These are phyloP conservation scores for Alectoris magna DNA, from an alignment of 2,797 vertebrate species.

Conservation along the genomic window DNA sequence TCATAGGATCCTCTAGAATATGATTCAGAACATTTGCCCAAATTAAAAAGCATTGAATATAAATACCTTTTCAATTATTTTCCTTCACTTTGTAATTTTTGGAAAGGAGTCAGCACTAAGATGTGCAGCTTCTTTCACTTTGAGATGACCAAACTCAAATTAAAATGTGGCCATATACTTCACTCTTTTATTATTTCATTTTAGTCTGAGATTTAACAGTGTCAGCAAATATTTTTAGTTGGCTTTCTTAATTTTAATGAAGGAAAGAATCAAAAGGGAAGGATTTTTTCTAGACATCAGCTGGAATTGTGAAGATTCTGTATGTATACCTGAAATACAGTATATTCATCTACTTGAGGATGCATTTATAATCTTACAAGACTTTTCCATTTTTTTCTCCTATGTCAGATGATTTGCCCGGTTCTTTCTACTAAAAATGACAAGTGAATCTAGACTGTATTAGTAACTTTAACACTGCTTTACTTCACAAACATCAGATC, in stretches of 20 bases:
- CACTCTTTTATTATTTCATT: neutral
- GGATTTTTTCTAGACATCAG: neutral
- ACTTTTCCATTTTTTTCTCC: neutral
- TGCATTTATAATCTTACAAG: neutral
- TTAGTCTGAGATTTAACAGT: neutral
- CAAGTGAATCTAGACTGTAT: accelerated
- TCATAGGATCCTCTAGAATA: neutral
- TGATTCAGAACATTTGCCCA: neutral
- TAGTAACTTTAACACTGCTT: neutral
- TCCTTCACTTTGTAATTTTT: neutral
- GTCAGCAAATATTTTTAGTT: neutral
- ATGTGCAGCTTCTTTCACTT: neutral
- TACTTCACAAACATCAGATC: neutral
- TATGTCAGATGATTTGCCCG: accelerated
- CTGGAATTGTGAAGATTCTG: neutral
- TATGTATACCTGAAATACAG: neutral
- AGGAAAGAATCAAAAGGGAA: neutral
- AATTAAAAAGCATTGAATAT: conserved; percentile 9
- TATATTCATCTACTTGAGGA: neutral
- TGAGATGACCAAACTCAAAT: neutral
- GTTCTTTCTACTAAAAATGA: neutral
- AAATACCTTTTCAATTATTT: neutral
- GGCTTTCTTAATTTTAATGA: neutral
- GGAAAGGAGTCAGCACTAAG: neutral
- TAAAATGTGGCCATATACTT: neutral